Evolutionary conservation across 2,888 invertebrate species (phyloP).

Genomic region (Oscheius sp.): DNA sequence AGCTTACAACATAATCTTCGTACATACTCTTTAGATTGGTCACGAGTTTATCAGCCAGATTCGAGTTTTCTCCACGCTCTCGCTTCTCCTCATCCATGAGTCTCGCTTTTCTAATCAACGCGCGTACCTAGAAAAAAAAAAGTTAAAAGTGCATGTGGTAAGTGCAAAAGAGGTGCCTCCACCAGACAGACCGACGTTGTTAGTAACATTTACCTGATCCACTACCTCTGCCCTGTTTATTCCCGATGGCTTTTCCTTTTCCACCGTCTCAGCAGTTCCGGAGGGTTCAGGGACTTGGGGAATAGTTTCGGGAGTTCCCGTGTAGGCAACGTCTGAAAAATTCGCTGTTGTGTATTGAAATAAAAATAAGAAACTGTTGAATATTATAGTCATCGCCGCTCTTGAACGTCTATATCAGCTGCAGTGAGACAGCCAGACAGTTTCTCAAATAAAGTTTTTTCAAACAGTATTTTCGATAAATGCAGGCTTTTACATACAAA

Average conservation of each 20-base stretch:
- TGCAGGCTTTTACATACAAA: no score
- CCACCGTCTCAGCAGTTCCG: background rate
- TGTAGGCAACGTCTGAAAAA: background rate
- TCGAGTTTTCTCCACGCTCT: constrained; percentile 34
- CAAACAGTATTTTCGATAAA: no score
- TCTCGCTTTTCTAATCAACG: constrained; percentile 36
- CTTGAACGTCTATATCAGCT: no score
- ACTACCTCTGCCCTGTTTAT: constrained; percentile 32
- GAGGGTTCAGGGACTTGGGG: constrained; percentile 15
- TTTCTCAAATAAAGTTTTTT: no score
- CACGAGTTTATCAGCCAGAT: constrained; percentile 33
- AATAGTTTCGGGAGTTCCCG: background rate
- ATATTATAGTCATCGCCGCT: no score
- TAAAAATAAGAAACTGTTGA: background rate
- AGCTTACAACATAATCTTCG: constrained; percentile 34
- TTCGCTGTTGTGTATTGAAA: background rate
- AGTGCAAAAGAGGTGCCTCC: background rate
- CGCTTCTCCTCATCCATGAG: constrained; percentile 41
- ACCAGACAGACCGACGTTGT: constrained; percentile 29
- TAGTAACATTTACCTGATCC: constrained; percentile 39
- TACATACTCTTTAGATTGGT: constrained; percentile 35
- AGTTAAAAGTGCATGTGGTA: background rate
- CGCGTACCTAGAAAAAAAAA: constrained; percentile 31
- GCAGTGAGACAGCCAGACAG: no score
- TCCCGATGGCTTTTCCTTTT: constrained; percentile 15